phyloP scores from a whole-genome alignment of 2,113 vertebrate species.

The Larimichthys crocea region DNA sequence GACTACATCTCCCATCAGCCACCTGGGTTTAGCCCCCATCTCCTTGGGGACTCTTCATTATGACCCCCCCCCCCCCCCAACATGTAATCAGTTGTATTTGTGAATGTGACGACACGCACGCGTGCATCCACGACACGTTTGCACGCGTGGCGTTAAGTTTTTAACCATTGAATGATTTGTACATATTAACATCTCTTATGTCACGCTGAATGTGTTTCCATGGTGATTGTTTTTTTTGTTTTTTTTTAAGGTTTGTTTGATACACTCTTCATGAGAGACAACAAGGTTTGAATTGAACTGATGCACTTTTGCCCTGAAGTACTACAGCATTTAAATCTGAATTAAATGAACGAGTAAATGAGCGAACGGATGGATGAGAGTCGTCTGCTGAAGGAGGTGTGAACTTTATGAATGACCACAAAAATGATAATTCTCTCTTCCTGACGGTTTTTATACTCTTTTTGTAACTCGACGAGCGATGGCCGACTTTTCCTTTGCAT shows the following conservation, averaged over 20 bases:
- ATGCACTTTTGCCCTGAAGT: conserved; percentile 95
- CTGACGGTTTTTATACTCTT: conserved; percentile 67
- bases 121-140: conserved; percentile 13
- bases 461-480: conserved; percentile 54
- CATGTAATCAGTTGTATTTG: conserved; percentile 65
- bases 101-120: conserved; percentile 76
- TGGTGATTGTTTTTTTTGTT: conserved; percentile 69
- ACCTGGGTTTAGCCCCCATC: conserved; percentile 36
- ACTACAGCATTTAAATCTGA: conserved; percentile 72
- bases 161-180: conserved; percentile 80
- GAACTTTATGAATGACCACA: conserved; percentile 77
- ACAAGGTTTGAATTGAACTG: conserved; percentile 85
- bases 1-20: conserved; percentile 71
- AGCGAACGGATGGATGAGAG: conserved; percentile 57
- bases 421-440: conserved; percentile 33
- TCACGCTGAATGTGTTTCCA: conserved; percentile 86
- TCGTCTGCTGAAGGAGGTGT: conserved; percentile 41
- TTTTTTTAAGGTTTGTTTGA: conserved; percentile 54
- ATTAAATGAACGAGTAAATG: conserved; percentile 36
- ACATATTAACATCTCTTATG: conserved; percentile 86
- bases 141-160: conserved; percentile 55
- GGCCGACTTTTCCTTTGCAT: conserved; percentile 38
- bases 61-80: not conserved
- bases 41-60: conserved; percentile 32
- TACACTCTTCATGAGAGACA: conserved; percentile 75